Base-by-base conservation (phyloP, 37 sponge, comb jelly and placozoan genomes). In the Cliona cf. orientalis region DNA sequence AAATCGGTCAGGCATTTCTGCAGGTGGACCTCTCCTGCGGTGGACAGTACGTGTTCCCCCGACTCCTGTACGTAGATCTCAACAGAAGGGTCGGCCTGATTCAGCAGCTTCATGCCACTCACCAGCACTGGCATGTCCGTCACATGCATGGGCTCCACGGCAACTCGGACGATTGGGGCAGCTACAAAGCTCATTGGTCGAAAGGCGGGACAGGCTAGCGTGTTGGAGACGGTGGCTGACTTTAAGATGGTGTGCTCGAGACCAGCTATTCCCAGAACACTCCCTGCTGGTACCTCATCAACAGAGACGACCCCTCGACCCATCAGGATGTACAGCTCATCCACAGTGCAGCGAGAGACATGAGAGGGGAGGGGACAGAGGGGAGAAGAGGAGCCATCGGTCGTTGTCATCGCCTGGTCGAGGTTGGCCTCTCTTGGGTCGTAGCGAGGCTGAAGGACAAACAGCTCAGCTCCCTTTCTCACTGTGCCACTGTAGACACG, bases 1-100 rank as follows among this genome's bases (percentile, higher is more conserved):
- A 99, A 86, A 75, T 99, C 99, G 36, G 96, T 89, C 34, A 99
- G 46, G 66, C 99, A 99, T 31, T 91, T 87, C 66, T 94, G 78
- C 37, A 99, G 78, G 63, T 99, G 99, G 14, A 99, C 99, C 81
- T 99, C 99, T 31, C 99, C 99, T 0, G 97, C 91, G 7, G 95
- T 85, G 23, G 82, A 66, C 0, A 99, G 78, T 1, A 99, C 76
- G 58, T 89, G 88, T 57, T 99, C 99, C 9, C 99, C 99, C 1
- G 97, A 90, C 43, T 87, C 95, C 61, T 92, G 88, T 4, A 96
- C 79, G 7, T 66, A 75, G 21, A 89, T 69, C 66, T 94, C 86
- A 21, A 99, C 97, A 64, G 95, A 89, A 6, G 99, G 93, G 64
- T 99, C 99, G 21, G 95, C 91, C 61, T 94, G 93, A 66, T 94